These are phyloP conservation scores for Frankliniella intonsa DNA, from an alignment of 2,888 invertebrate species.

Conservation along the genomic window DNA sequence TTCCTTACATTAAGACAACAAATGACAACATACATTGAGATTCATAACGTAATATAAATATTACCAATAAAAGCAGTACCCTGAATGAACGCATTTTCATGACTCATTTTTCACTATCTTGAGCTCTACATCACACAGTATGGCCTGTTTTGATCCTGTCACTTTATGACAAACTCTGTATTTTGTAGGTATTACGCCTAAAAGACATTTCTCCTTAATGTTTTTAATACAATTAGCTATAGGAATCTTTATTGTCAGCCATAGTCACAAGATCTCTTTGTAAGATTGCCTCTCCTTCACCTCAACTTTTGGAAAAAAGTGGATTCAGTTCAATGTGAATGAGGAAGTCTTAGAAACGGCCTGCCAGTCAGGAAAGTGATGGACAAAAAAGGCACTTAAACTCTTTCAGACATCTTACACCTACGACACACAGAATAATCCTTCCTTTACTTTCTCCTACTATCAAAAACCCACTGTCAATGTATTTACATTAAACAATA, in stretches of 20 bases:
- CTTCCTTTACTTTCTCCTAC: neutral
- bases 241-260: no score
- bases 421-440: neutral
- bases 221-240: no score
- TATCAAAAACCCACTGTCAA: neutral
- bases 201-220: no score
- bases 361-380: neutral
- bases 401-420: conserved; percentile 4
- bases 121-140: conserved; percentile 22
- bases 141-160: neutral
- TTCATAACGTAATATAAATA: conserved; percentile 5
- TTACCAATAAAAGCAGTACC: conserved; percentile 20
- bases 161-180: neutral
- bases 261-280: no score
- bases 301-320: no score
- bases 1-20: conserved; percentile 12
- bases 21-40: conserved; percentile 25
- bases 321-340: no score
- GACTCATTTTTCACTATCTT: conserved; percentile 16
- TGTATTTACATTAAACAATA: neutral
- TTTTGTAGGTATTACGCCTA: no score
- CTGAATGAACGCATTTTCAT: conserved; percentile 14
- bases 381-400: conserved; percentile 16
- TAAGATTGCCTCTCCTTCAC: no score
- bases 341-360: neutral